Base-by-base conservation (phyloP, 1,140 invertebrate genomes). In the Cataglyphis hispanica region DNA sequence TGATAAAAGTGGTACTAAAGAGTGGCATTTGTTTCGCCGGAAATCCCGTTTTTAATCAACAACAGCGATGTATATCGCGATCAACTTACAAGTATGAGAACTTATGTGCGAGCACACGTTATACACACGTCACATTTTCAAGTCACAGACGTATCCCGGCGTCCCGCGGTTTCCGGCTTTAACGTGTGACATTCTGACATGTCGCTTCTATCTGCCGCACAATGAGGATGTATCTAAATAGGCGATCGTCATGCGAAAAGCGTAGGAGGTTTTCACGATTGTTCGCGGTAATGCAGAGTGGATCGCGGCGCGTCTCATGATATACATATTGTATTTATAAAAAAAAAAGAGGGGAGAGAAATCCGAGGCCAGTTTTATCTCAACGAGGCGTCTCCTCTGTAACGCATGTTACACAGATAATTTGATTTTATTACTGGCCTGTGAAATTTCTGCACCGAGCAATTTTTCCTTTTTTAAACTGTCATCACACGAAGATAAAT, bases 141-240 rank as follows among this genome's bases (percentile, higher is more conserved):
- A 11, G 0, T 34, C 31, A 19, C 10, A n/a, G 16, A 83, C 70
- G 46, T 85, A 43, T 80, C 72, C 72, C 19, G 66, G 46, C 56
- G 34, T 37, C 34, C 74, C 37, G 43, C 46, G 43, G 53, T 85
- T 58, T 72, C 77, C 34, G 81, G 58, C 40, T 50, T 37, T 50
- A 61, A 7, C 25, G n/a, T 37, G 27, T 63, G 77, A 86, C 84
- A 37, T 61, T 70, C 31, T 61, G 84, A 83, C 61, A 46, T 69
- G 76, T 27, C 66, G 77, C 31, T 63, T 80, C 13, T 85, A 34
- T 37, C 46, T 46, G 3, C 22, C 37, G 27, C 37, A 80, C 63
- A 85, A 80, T 85, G 4, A 50, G 25, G 37, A 80, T 46, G 27
- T 83, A 86, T 86, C 77, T 86, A 86, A 86, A 70, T 86, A 70